Evolutionary conservation across 2,797 vertebrate genomes (phyloP), one percentile per base, ranked within the genome.

Genomic region (Pseudochromis fuscus): DNA sequence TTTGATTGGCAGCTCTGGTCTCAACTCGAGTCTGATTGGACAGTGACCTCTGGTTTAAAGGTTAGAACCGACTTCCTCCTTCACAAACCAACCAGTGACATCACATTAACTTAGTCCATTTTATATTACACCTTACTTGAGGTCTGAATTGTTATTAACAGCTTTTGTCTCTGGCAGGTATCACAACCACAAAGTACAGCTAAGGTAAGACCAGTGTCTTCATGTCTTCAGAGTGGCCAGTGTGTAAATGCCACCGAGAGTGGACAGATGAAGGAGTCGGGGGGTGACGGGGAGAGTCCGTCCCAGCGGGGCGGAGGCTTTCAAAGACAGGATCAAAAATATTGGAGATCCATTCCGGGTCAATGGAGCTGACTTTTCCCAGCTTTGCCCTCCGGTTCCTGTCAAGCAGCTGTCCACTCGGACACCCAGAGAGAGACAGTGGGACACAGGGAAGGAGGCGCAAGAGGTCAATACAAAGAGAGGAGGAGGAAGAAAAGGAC

Each of bases 301-400:
- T 75, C 70, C 37, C 77, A 63, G 60, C 3, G 46, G 78, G 71
- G 3, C 0, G 51, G 61, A 71, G 3, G 7, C 44, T 75, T 70
- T 74, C 75, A 86, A 66, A 85, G 67, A 66, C 52, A 44, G 57
- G 42, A 79, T 87, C 84, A 85, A 84, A n/a, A 75, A 75, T 79
- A 81, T 85, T n/a, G 25, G 71, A 51, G 64, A 81, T 84, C 81
- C 49, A 82, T 78, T 84, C 67, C 7, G 49, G 79, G 65, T 90
- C 85, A 86, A 66, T 76, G 48, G 49, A 72, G 72, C 72, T 6
- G 50, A 42, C 66, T 72, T n/a, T 68, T 79, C 46, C 30, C 27
- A 82, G 69, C 57, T 37, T 42, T 59, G 61, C 25, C 16, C 60
- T 71, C 28, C 21, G 7, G 63, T 83, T 82, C 72, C 76, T 75